phyloP scores from a whole-genome alignment of 2,113 vertebrate genomes.

The Arizona elegans region DNA sequence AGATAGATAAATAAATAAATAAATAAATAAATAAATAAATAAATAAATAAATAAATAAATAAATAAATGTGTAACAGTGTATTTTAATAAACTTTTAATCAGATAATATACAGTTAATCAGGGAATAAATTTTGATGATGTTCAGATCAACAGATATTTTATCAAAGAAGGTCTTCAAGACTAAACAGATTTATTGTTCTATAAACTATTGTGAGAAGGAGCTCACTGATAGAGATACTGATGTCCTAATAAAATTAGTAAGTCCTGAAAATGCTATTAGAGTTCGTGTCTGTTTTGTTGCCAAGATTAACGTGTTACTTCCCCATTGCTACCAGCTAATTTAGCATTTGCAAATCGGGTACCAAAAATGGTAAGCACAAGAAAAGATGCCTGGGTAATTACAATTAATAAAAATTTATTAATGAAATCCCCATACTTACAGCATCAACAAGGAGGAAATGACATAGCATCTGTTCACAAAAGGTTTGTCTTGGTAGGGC shows the following conservation, averaged over 20 bases:
- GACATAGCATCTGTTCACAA: neutral
- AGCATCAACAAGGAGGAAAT: neutral
- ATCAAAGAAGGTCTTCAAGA: neutral
- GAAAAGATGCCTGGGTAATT: neutral
- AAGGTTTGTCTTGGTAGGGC: neutral
- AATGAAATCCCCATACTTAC: neutral
- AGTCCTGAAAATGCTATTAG: neutral
- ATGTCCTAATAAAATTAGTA: neutral
- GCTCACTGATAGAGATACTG: constrained; percentile 27
- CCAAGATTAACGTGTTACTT: neutral
- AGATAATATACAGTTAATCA: constrained; percentile 40
- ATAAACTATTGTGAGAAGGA: constrained; percentile 20
- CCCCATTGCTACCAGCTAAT: neutral
- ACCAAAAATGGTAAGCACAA: neutral
- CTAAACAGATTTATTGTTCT: constrained; percentile 40
- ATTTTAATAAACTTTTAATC: constrained; percentile 46
- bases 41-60: too few relatives aligned
- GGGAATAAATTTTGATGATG: constrained; percentile 28
- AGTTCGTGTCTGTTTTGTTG: neutral
- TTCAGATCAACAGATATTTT: constrained; percentile 26
- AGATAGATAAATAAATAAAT: too few relatives aligned
- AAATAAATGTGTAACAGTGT: constrained; percentile 45
- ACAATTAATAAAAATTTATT: neutral
- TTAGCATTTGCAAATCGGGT: neutral
- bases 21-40: too few relatives aligned